Conservation (phyloP, 2,888 invertebrate genomes). For the Drosophila bunnanda region DNA sequence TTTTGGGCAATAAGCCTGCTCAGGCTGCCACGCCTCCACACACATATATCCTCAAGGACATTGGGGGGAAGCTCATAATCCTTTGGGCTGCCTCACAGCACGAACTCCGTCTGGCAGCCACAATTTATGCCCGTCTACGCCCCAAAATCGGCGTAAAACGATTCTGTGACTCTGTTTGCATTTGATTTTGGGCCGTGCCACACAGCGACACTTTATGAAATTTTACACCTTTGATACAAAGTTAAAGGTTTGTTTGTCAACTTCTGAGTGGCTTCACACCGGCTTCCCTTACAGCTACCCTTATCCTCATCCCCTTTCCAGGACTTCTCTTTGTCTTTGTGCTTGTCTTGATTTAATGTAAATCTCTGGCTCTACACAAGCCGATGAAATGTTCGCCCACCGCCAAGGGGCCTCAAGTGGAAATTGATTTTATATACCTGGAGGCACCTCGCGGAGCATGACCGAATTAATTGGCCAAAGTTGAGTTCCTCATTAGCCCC, state of each 20-base stretch:
- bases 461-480: conserved; percentile 50
- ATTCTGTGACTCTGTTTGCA: conserved; percentile 64
- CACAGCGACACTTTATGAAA: conserved; percentile 67
- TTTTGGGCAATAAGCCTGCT: conserved; percentile 31
- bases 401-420: conserved; percentile 12
- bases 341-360: conserved; percentile 61
- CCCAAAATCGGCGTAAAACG: conserved; percentile 40
- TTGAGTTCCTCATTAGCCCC: conserved; percentile 53
- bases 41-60: conserved; percentile 53
- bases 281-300: conserved; percentile 1
- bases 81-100: conserved; percentile 70
- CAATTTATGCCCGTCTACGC: conserved; percentile 72
- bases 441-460: conserved; percentile 18
- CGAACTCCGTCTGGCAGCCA: conserved; percentile 54
- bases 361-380: conserved; percentile 44
- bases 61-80: conserved; percentile 57
- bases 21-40: conserved; percentile 13
- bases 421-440: conserved; percentile 41
- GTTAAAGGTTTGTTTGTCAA: conserved; percentile 67
- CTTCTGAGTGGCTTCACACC: conserved; percentile 46
- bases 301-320: not conserved
- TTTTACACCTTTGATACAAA: conserved; percentile 76
- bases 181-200: conserved; percentile 67
- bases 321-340: not conserved
- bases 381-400: conserved; percentile 37